phyloP scores from a whole-genome alignment of 1,140 invertebrate species.

The Sycophila sp. region DNA sequence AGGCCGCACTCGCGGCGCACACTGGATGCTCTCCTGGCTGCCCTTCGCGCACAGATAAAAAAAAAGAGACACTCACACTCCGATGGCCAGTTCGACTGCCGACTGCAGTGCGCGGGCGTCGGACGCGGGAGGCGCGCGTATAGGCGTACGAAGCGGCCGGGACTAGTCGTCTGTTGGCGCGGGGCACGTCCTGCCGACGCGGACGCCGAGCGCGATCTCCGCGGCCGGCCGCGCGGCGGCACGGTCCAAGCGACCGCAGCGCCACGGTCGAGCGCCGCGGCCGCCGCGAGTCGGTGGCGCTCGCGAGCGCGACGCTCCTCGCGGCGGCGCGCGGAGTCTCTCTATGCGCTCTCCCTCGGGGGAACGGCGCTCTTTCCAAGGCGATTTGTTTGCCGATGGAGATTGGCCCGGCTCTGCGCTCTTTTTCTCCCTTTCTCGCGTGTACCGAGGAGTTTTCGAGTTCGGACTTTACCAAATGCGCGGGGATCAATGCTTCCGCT shows the following conservation, averaged over 20 bases:
- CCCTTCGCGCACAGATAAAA: no score
- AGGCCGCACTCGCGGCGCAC: neutral
- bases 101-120: neutral
- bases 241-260: neutral
- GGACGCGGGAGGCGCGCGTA: neutral
- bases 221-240: neutral
- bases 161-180: no score
- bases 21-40: no score
- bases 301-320: neutral
- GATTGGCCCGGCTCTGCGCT: neutral
- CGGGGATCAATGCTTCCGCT: no score
- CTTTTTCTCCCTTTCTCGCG: neutral
- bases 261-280: neutral
- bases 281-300: neutral
- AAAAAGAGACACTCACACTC: no score
- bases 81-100: no score
- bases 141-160: neutral
- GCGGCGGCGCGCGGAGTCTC: neutral
- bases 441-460: neutral
- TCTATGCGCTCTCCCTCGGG: neutral
- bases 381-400: neutral
- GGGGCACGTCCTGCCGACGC: conserved; percentile 22
- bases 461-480: no score
- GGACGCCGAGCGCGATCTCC: conserved; percentile 36
- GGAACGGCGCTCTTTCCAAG: neutral